Conservation (phyloP, 2,888 invertebrate genomes). For the Strigamia maritima region DNA sequence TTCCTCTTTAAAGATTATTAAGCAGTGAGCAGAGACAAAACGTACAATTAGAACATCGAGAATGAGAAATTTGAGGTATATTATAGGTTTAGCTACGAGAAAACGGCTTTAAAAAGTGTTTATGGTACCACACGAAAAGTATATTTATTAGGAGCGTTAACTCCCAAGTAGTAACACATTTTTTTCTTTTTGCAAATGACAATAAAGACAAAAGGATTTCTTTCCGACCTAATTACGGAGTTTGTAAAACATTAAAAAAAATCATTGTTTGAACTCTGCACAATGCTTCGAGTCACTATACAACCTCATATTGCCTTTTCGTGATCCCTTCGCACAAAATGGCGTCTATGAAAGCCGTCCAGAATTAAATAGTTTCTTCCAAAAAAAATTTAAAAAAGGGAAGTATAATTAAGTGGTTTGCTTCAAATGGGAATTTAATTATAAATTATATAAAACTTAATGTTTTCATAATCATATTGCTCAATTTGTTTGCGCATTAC, state of each 20-base stretch:
- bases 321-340: conserved; percentile 2
- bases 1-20: conserved; percentile 12
- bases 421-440: not conserved
- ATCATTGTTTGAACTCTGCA: conserved; percentile 36
- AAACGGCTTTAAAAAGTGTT: conserved; percentile 37
- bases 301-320: conserved; percentile 20
- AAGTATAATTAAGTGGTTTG: not conserved
- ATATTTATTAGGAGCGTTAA: conserved; percentile 32
- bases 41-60: conserved; percentile 39
- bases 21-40: conserved; percentile 40
- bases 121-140: conserved; percentile 30
- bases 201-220: conserved; percentile 20
- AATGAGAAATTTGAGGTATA: conserved; percentile 40
- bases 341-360: not conserved
- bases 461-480: conserved; percentile 1
- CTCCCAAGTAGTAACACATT: conserved; percentile 28
- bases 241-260: conserved; percentile 19
- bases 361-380: not conserved
- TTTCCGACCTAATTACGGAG: conserved; percentile 30
- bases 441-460: not conserved
- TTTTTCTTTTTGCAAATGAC: conserved; percentile 11
- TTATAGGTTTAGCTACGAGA: conserved; percentile 35
- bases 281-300: conserved; percentile 26
- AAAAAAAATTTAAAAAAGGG: not conserved
- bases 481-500: not conserved